Evolutionary conservation across 1,140 invertebrate genomes (phyloP), one percentile per base, ranked within the genome.

Genomic region (Augochlora pura): DNA sequence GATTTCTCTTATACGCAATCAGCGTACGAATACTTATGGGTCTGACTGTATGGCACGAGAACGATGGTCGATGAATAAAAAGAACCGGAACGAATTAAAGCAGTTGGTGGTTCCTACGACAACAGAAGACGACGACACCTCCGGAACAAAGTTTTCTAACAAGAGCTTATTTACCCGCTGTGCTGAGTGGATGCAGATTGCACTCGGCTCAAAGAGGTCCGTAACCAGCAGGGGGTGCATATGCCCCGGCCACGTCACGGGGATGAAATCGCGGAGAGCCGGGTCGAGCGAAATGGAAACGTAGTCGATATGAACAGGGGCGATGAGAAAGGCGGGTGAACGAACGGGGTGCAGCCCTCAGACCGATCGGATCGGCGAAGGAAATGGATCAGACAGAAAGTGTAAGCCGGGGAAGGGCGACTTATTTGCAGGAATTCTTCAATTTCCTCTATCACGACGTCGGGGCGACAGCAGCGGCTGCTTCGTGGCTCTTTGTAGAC

Each of bases 381-480:
- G 74, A 69, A 68, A 62, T 49, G 57, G 65, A 77, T 77, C 65
- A 62, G 64, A 77, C 66, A 18, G 62, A 68, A 77, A 68, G 59
- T 69, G 74, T 42, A 69, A 59, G 54, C 12, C 52, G 38, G n/a
- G 74, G 60, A 25, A 62, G 49, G 49, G 49, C 16, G 49, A 68
- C 74, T 77, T 77, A 62, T 68, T 68, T 46, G 64, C 52, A 23
- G 59, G 38, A 32, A 77, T 70, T 63, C 67, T 77, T 52, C 59
- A 25, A 70, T 63, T 52, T 77, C 42, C 42, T 42, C 46, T 39
- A 38, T 63, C 52, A 3, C 57, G 27, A 14, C 42, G 7, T 27
- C 60, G 16, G n/a, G 27, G 42, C 16, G 27, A 65, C 2, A 42
- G 10, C 2, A n/a, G 1, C 27, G 60, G 60, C 12, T 38, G 25